Evolutionary conservation across 2,113 vertebrate genomes (phyloP).

Genomic region (Vombatus ursinus): DNA sequence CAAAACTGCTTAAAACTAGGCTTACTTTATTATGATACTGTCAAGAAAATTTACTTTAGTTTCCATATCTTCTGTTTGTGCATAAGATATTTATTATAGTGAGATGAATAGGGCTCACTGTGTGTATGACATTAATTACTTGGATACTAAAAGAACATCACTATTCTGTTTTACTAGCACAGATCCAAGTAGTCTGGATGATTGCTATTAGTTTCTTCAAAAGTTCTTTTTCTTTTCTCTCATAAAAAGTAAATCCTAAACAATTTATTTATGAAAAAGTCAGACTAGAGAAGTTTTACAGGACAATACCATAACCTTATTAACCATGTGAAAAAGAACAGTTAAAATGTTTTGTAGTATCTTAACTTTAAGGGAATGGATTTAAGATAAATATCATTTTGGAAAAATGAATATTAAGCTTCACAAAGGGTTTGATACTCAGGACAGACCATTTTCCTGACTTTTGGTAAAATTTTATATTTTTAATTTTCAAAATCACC

Average conservation of each 20-base stretch:
- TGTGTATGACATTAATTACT: conserved; percentile 60
- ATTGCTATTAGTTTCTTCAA: conserved; percentile 41
- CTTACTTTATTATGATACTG: conserved; percentile 53
- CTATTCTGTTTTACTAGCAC: conserved; percentile 45
- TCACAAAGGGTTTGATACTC: too few relatives aligned
- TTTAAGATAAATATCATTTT: too few relatives aligned
- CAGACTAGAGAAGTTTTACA: too few relatives aligned
- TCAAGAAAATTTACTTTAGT: conserved; percentile 28
- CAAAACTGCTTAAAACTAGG: conserved; percentile 47
- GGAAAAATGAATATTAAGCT: too few relatives aligned
- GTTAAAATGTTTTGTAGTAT: neutral
- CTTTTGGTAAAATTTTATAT: conserved; percentile 40
- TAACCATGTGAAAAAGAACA: neutral
- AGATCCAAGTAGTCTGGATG: conserved; percentile 53
- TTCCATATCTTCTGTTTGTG: conserved; percentile 50
- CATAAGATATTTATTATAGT: conserved; percentile 50
- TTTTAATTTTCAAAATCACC: conserved; percentile 61
- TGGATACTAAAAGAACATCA: conserved; percentile 43
- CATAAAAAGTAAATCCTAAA: conserved; percentile 17
- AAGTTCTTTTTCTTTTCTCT: conserved; percentile 19
- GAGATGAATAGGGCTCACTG: conserved; percentile 47
- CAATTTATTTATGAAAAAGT: too few relatives aligned
- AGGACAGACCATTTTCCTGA: too few relatives aligned
- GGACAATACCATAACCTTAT: neutral
- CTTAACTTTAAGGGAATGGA: neutral